Evolutionary conservation across 2,797 vertebrate species (phyloP).

Genomic region (Sebastes oblongus): DNA sequence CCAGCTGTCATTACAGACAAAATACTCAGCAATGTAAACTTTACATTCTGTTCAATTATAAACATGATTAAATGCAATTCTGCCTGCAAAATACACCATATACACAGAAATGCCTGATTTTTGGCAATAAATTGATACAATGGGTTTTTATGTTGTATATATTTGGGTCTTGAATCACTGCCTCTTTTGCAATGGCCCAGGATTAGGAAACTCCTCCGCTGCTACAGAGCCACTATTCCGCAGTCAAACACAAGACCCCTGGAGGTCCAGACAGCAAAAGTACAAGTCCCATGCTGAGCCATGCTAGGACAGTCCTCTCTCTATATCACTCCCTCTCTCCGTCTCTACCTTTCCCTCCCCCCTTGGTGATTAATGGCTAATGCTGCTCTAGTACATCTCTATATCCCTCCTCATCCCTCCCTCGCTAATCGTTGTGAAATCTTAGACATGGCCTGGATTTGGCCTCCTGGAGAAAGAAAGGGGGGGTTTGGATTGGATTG

Average conservation of each 20-base stretch:
- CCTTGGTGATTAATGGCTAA: constrained; percentile 81
- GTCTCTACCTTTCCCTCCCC: constrained; percentile 7
- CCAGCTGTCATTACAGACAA: constrained; percentile 47
- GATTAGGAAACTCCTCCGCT: background rate
- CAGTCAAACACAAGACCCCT: constrained; percentile 35
- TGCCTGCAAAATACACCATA: background rate
- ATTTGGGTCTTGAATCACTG: background rate
- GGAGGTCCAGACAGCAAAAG: constrained; percentile 63
- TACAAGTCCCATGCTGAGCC: constrained; percentile 61
- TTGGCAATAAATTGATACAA: background rate
- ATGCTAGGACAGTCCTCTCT: constrained; percentile 35
- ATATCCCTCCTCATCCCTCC: constrained; percentile 78
- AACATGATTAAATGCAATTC: constrained; percentile 25
- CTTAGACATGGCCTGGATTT: constrained; percentile 78
- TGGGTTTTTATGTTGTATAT: background rate
- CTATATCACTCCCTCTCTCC: constrained; percentile 10
- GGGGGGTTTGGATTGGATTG: background rate
- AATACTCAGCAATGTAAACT: constrained; percentile 46
- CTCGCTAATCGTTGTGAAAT: constrained; percentile 80
- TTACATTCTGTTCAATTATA: constrained; percentile 50
- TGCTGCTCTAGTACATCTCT: constrained; percentile 80
- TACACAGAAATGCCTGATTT: background rate
- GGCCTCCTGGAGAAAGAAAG: constrained; percentile 38
- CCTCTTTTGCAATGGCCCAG: background rate
- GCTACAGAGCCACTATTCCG: background rate